phyloP scores from a whole-genome alignment of 1,140 invertebrate genomes.

The Tetramorium simillimum region DNA sequence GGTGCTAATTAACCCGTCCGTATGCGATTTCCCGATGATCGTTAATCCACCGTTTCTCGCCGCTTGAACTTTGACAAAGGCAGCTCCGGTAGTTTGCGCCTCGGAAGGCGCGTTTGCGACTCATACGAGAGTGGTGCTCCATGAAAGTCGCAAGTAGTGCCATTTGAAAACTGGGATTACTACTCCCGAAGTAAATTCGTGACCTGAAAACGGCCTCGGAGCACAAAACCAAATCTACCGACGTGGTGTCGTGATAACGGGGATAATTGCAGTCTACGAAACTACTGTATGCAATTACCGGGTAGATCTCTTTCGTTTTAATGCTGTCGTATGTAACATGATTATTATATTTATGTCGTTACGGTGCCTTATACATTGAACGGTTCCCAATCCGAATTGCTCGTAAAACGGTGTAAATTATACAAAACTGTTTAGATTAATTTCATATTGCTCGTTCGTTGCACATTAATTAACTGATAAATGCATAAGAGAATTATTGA shows the following conservation, averaged over 20 bases:
- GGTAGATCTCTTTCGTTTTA: not conserved
- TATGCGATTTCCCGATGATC: constrained; percentile 41
- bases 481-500: constrained; percentile 32
- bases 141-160: constrained; percentile 2
- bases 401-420: not conserved
- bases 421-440: constrained; percentile 16
- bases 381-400: not conserved
- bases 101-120: not conserved
- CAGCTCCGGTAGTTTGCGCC: not conserved
- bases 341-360: constrained; percentile 15
- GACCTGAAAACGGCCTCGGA: not conserved
- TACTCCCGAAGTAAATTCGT: not conserved
- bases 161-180: not conserved
- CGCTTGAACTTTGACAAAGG: constrained; percentile 6
- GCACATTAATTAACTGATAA: constrained; percentile 10
- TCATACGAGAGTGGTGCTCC: not conserved
- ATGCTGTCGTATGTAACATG: not conserved
- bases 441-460: not conserved
- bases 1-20: constrained; percentile 41
- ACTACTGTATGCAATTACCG: not conserved
- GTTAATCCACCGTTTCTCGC: constrained; percentile 24
- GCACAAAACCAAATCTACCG: not conserved
- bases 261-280: not conserved
- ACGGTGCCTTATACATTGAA: not conserved
- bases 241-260: not conserved